Evolutionary conservation across 2,888 invertebrate species (phyloP), one percentile per base, ranked within the genome.

Genomic region (Aricia artaxerxes): DNA sequence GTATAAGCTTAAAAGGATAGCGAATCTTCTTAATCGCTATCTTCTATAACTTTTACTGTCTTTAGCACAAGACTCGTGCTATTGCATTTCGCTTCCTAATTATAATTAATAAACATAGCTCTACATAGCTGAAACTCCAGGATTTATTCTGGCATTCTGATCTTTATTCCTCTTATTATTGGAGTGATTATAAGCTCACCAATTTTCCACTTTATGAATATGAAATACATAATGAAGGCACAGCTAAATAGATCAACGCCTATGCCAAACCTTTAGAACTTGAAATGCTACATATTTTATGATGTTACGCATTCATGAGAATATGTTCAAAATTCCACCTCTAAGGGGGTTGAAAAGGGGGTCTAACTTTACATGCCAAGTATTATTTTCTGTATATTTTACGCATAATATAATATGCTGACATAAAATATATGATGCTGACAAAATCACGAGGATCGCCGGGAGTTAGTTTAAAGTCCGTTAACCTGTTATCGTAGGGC

Each of bases 81-180:
- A 88, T 89, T 90, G 93, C 93, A 94, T 94, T 92, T 91, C 90
- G 88, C 88, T 87, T 87, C 89, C 92, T 93, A 92, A 94, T 94
- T 93, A 93, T 91, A 89, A 91, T 87, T 89, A 87, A 79, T 79
- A 79, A 61, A 73, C 78, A 73, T 61, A 75, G 78, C 31, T 79
- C 75, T 69, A 78, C 57, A 78, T 69, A 44, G 44, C n/a, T 44
- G n/a, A 44, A 44, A 73, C 44, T 69, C 69, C 69, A 35, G 69
- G 69, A 69, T 35, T 69, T 69, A 69, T 69, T 69, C 13, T 69
- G 69, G 13, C 5, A 6, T 69, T 38, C 13, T 69, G 35, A 35
- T 69, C 35, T 16, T 69, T 31, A 64, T 69, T 69, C 1, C 35
- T 69, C 1, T 1, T 0, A 5, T 35, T 69, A 69, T 35, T 35